Conservation (phyloP, 1,140 invertebrate species). For the Drosophila aff. region DNA sequence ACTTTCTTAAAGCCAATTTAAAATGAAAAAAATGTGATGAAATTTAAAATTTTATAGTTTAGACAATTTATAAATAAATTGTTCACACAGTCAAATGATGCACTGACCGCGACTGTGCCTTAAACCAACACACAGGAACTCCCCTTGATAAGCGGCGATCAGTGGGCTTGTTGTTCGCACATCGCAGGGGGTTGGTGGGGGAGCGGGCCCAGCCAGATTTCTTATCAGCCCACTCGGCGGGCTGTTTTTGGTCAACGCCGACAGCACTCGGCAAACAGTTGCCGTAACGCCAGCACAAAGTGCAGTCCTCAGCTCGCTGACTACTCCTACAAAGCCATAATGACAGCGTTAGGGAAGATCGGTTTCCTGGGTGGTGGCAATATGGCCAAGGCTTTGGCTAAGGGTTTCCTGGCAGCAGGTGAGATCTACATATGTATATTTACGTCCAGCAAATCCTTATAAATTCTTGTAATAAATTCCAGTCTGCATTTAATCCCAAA, state of each 20-base stretch:
- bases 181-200: constrained; percentile 16
- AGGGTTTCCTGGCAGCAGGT: constrained; percentile 96
- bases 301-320: constrained; percentile 40
- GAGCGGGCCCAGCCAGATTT: constrained; percentile 47
- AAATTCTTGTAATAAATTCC: neutral
- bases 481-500: neutral
- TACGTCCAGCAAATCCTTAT: neutral
- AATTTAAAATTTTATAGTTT: neutral
- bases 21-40: neutral
- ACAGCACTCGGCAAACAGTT: constrained; percentile 49
- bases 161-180: constrained; percentile 34
- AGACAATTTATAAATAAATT: neutral
- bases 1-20: neutral
- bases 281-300: constrained; percentile 41
- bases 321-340: constrained; percentile 14
- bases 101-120: neutral
- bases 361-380: constrained; percentile 98
- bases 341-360: constrained; percentile 90
- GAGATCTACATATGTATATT: too few species aligned
- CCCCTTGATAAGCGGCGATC: constrained; percentile 33
- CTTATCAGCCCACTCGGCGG: constrained; percentile 53
- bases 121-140: constrained; percentile 26
- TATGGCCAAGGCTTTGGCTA: constrained; percentile 97
- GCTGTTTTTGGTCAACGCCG: constrained; percentile 42
- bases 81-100: neutral